Base-by-base conservation (phyloP, 2,888 invertebrate genomes). In the Liopterus haemorrhoidalis region DNA sequence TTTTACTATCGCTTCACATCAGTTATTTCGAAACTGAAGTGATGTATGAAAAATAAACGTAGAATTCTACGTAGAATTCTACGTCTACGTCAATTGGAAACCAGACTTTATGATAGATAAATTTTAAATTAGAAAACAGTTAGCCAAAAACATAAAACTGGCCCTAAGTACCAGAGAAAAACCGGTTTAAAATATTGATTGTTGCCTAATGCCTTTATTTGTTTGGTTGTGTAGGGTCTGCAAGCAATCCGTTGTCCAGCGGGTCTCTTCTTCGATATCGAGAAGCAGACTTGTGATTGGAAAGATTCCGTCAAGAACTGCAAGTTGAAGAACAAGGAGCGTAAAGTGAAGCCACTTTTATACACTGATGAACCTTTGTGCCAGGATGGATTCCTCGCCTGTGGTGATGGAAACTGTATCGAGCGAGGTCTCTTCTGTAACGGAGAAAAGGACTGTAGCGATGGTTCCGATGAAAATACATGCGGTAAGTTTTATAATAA, bases 281-380 rank as follows among this genome's bases (percentile, higher is more conserved):
- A 92, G 66, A 90, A 91, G 68, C 92, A 93, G 70, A 92, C 92
- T 2, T 93, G 92, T 63, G 91, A 92, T 66, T 93, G 92, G 92
- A 92, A 88, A 67, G 88, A 84, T 52, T 79, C 90, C 2, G 92
- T 92, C n/a, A 89, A 88, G 68, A 92, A 91, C 70, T 93, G 92
- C 72, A 89, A 89, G 63, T 65, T 84, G 58, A 90, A 90, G 74
- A 87, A 83, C 69, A 91, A 91, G 67, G 90, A 89, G 65, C 81
- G 87, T 52, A 89, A 89, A 67, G 76, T 85, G 12, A 90, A 89
- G 63, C 92, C 92, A 46, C 72, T 90, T 56, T 73, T 92, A 46
- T 82, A 83, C 70, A 93, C 92, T 22, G 90, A 90, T 59, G 92
- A 92, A 63, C 91, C 92, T 6, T 75, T 92, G 31, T 93, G 92